Evolutionary conservation across 2,797 vertebrate species (phyloP).

Genomic region (Lithobates sylvaticus): DNA sequence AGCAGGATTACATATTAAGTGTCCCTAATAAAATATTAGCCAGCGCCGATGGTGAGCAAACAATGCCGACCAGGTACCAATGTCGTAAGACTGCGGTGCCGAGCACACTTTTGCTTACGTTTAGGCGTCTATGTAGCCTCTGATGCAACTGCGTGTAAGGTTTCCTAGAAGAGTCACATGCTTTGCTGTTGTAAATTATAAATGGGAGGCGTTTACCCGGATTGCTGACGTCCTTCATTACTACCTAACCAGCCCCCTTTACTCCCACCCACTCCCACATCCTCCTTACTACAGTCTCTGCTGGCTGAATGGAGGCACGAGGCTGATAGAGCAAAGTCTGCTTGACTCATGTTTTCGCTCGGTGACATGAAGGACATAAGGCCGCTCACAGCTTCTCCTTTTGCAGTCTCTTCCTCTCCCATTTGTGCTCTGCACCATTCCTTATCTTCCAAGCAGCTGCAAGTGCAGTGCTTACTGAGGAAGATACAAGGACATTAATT

Average conservation of each 20-base stretch:
- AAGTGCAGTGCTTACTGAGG: not conserved
- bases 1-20: slow-evolving; percentile 21
- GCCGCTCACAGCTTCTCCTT: slow-evolving; percentile 52
- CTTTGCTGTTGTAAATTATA: slow-evolving; percentile 76
- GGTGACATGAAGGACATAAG: slow-evolving; percentile 65
- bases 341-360: slow-evolving; percentile 52
- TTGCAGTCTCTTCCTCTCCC: slow-evolving; percentile 35
- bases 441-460: slow-evolving; percentile 48
- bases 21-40: slow-evolving; percentile 44
- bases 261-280: slow-evolving; percentile 55
- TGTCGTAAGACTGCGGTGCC: slow-evolving; percentile 42
- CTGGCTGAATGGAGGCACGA: slow-evolving; percentile 66
- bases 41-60: slow-evolving; percentile 1
- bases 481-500: not conserved
- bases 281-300: slow-evolving; percentile 68
- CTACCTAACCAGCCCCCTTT: slow-evolving; percentile 66
- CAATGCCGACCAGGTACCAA: not conserved
- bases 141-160: slow-evolving; percentile 76
- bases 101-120: slow-evolving; percentile 62
- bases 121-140: slow-evolving; percentile 72
- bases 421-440: slow-evolving; percentile 2
- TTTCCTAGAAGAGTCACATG: slow-evolving; percentile 87
- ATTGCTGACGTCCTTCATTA: slow-evolving; percentile 73
- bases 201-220: slow-evolving; percentile 70
- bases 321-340: slow-evolving; percentile 61